Percentiles rank a stretch among this genome's conserved stretches.
Conservation (phyloP, 2,797 vertebrate species). For the Chelon labrosus region DNA sequence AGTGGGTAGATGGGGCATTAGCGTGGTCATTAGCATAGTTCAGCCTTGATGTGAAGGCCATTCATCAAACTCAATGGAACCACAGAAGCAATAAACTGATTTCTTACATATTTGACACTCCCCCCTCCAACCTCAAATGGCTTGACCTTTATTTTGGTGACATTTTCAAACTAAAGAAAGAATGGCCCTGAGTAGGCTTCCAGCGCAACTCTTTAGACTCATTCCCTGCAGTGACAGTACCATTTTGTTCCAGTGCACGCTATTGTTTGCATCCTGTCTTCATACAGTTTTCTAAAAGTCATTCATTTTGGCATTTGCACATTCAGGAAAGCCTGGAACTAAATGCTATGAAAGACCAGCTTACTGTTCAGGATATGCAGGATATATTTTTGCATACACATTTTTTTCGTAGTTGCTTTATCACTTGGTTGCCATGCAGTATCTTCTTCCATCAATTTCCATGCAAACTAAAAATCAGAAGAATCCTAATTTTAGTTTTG, state of each 20-base stretch:
- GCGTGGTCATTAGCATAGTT: constrained; percentile 54
- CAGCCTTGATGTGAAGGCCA: constrained; percentile 54
- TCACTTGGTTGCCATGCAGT: background rate
- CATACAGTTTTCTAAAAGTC: constrained; percentile 19
- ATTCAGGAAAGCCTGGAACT: background rate
- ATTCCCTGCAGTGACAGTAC: constrained; percentile 45
- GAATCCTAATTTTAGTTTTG: background rate
- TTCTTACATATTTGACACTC: constrained; percentile 46
- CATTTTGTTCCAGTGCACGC: constrained; percentile 33
- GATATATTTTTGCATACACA: too few relatives aligned
- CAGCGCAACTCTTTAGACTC: constrained; percentile 16
- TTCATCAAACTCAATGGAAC: constrained; percentile 66
- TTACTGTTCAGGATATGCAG: background rate
- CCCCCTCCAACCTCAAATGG: constrained; percentile 46
- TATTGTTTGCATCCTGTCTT: constrained; percentile 32
- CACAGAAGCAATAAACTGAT: constrained; percentile 59
- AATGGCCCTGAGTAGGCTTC: constrained; percentile 40
- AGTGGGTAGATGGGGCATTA: constrained; percentile 37
- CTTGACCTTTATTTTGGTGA: constrained; percentile 71
- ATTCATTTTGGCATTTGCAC: background rate
- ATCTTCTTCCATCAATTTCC: background rate
- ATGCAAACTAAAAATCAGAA: background rate
- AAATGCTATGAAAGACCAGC: constrained; percentile 7
- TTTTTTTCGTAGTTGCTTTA: background rate
- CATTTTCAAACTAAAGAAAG: constrained; percentile 66